Base-by-base conservation (phyloP, 2,113 vertebrate species). In the Leucopsar rothschildi region DNA sequence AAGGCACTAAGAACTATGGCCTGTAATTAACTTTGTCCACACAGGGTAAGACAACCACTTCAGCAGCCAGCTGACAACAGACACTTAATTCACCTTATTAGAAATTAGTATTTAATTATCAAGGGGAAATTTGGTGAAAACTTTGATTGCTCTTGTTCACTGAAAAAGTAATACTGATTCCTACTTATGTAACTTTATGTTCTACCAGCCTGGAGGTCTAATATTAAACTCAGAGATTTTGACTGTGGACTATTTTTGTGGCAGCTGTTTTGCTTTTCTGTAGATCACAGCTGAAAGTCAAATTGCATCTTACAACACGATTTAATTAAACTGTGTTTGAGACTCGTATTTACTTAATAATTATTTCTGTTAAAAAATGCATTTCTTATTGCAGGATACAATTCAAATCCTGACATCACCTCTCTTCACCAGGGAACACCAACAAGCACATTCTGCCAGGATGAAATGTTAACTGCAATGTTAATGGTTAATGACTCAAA, bases 401-500 rank as follows among this genome's bases (percentile, higher is more conserved):
- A 60, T 6, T 35, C 35, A 45, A 85, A 76, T 4, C 31, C 11
- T 16, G 64, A 45, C 66, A 40, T 28, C 7, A 27, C 15, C 33
- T 78, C 40, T 31, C 76, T 42, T 29, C 39, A 49, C 15, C 35
- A 73, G 9, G 21, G 35, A 93, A 44, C 9, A 13, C n/a, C 12
- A 42, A 29, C 5, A 19, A 66, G 25, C 22, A 40, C 1, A 2
- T 1, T n/a, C 5, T 18, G 12, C 27, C 28, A 2, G n/a, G 15
- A 45, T 16, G 12, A 53, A 45, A 52, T 16, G 47, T 24, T 53
- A 69, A 53, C 10, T 45, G 23, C 23, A 39, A 9, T 24, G 28
- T 9, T 53, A 69, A 52, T 69, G 33, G 33, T 8, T 44, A 52
- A 53, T 11, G 47, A 61, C 19, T 53, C 39, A 10, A 78, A 53